phyloP scores from a whole-genome alignment of 53 echinoderm and acorn worm species.

The Zoroaster sp. region DNA sequence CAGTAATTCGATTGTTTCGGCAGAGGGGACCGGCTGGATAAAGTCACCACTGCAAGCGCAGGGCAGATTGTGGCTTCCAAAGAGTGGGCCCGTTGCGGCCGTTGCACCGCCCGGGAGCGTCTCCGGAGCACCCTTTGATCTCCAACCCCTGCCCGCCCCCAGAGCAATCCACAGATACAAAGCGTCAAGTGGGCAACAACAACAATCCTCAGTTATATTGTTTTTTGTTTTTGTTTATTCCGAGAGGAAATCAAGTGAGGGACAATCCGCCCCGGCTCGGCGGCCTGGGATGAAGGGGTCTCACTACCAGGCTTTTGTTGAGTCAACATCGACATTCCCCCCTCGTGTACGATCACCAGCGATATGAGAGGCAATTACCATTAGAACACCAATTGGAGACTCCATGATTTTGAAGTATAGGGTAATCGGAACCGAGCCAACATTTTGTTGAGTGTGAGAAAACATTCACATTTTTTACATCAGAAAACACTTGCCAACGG shows the following conservation, averaged over 20 bases:
- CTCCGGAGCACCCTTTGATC: constrained; percentile 18
- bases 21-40: background rate
- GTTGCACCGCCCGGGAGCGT: constrained; percentile 1
- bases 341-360: too few relatives aligned
- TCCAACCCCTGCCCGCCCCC: background rate
- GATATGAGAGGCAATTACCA: too few relatives aligned
- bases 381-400: too few relatives aligned
- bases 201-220: background rate
- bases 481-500: too few relatives aligned
- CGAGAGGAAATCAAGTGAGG: background rate
- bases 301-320: background rate
- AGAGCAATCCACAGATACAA: background rate
- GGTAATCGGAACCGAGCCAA: too few relatives aligned
- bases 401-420: too few relatives aligned
- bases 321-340: too few relatives aligned
- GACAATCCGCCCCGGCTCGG: background rate
- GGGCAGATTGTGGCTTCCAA: background rate
- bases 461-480: too few relatives aligned
- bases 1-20: constrained; percentile 10
- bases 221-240: background rate
- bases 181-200: background rate
- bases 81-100: background rate
- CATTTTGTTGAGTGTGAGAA: too few relatives aligned
- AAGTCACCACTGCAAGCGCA: background rate
- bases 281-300: background rate